phyloP scores from a whole-genome alignment of 2,797 vertebrate species.

The Helostoma temminkii region DNA sequence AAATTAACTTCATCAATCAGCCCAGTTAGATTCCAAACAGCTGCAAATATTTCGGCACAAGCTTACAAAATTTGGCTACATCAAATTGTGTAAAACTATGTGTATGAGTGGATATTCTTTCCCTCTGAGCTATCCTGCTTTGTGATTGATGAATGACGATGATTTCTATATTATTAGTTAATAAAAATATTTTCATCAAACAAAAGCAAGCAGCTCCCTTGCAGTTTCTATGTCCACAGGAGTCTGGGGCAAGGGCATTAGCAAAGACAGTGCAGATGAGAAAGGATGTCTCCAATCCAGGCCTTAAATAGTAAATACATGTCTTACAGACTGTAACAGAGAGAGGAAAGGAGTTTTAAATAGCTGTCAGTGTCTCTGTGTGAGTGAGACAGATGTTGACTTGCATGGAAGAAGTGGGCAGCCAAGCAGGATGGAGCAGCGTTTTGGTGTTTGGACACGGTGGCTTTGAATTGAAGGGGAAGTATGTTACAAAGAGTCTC shows the following conservation, averaged over 20 bases:
- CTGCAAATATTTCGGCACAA: slow-evolving; percentile 13
- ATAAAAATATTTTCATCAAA: not conserved
- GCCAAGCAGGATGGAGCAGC: slow-evolving; percentile 70
- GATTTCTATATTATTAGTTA: too few relatives aligned
- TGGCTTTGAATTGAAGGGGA: slow-evolving; percentile 59
- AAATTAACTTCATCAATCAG: slow-evolving; percentile 49
- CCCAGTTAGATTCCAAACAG: slow-evolving; percentile 30
- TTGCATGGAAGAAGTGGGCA: slow-evolving; percentile 71
- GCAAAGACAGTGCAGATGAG: slow-evolving; percentile 43
- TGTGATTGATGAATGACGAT: not conserved
- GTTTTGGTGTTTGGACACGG: slow-evolving; percentile 62
- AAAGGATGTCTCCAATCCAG: slow-evolving; percentile 55
- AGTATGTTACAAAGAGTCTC: slow-evolving; percentile 55
- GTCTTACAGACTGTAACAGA: slow-evolving; percentile 55
- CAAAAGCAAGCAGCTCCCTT: not conserved
- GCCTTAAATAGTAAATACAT: slow-evolving; percentile 59
- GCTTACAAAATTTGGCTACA: not conserved
- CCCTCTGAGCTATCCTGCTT: not conserved
- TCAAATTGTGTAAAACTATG: not conserved
- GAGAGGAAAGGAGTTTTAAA: slow-evolving; percentile 74
- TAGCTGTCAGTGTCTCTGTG: slow-evolving; percentile 60
- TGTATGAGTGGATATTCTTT: slow-evolving; percentile 1
- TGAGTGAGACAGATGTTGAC: slow-evolving; percentile 66
- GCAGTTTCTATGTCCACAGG: slow-evolving; percentile 11
- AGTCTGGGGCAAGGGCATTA: slow-evolving; percentile 24